Evolutionary conservation across 2,113 vertebrate genomes (phyloP).

Genomic region (Platanista minor): DNA sequence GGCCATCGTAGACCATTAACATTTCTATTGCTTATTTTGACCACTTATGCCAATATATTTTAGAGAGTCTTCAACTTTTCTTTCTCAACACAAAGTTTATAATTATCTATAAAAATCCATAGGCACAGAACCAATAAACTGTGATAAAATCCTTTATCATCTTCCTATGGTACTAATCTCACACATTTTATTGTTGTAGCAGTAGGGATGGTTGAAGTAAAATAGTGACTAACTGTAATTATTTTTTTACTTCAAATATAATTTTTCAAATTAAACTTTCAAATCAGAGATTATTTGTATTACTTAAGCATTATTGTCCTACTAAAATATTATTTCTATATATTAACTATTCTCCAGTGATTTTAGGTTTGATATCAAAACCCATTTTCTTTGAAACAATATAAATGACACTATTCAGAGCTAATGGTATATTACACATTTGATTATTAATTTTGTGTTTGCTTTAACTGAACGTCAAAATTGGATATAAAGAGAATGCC

Average conservation of each 20-base stretch:
- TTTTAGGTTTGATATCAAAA: conserved; percentile 21
- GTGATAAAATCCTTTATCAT: background rate
- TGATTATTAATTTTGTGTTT: background rate
- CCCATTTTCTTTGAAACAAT: background rate
- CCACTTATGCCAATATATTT: background rate
- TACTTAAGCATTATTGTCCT: background rate
- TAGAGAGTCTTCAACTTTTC: background rate
- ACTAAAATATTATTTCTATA: background rate
- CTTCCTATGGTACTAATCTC: background rate
- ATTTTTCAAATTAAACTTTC: background rate
- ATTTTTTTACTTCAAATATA: background rate
- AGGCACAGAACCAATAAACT: background rate
- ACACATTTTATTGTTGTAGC: background rate
- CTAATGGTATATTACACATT: background rate
- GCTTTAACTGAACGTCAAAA: conserved; percentile 15
- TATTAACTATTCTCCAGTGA: background rate
- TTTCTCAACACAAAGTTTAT: background rate
- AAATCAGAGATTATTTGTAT: background rate
- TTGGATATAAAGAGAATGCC: background rate
- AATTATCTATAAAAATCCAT: background rate
- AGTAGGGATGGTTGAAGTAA: background rate
- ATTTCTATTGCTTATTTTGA: background rate
- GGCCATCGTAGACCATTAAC: background rate
- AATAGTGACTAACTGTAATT: background rate
- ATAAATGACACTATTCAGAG: conserved; percentile 12